phyloP scores from a whole-genome alignment of 2,888 invertebrate species.

The Macrophya alboannulata region DNA sequence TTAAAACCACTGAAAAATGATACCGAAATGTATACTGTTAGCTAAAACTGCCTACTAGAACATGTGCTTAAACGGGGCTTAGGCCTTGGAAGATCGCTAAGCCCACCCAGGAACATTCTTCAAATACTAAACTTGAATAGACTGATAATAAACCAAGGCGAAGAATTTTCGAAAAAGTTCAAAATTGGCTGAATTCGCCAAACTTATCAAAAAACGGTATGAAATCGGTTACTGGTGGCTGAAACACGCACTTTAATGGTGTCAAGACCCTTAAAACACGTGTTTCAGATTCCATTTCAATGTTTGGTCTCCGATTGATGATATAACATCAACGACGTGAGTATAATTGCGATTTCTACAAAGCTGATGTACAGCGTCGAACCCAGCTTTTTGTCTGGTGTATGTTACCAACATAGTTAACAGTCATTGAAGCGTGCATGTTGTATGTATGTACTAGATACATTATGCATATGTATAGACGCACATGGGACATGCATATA shows the following conservation, averaged over 20 bases:
- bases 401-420: neutral
- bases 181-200: neutral
- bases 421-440: slow-evolving; percentile 9
- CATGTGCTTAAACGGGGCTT: neutral
- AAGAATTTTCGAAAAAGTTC: neutral
- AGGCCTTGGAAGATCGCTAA: neutral
- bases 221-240: neutral
- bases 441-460: neutral
- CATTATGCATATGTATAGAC: neutral
- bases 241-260: neutral
- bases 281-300: neutral
- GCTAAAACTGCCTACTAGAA: neutral
- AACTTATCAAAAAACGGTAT: neutral
- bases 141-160: neutral
- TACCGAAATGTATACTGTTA: neutral
- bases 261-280: neutral
- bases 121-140: neutral
- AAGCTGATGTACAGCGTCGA: neutral
- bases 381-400: neutral
- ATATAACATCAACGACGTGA: neutral
- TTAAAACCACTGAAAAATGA: neutral
- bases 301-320: neutral
- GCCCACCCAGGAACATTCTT: neutral
- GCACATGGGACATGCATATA: neutral
- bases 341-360: neutral